phyloP scores from a whole-genome alignment of 2,113 vertebrate species.

The Thunnus thynnus region DNA sequence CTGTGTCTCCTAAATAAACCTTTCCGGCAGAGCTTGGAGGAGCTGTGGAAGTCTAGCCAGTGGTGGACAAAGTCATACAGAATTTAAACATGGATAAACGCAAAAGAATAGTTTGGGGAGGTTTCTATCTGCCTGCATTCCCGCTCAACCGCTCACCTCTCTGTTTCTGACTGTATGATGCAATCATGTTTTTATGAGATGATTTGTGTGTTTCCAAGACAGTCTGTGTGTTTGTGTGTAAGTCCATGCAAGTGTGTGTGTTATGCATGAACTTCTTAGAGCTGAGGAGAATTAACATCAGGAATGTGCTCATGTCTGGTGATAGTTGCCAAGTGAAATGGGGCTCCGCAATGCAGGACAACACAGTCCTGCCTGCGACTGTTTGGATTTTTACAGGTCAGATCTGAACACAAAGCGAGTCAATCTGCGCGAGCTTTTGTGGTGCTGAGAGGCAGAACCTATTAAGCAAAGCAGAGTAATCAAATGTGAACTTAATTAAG shows the following conservation, averaged over 20 bases:
- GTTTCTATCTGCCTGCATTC: neutral
- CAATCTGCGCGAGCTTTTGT: slow-evolving; percentile 23
- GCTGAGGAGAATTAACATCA: slow-evolving; percentile 49
- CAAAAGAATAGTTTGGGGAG: neutral
- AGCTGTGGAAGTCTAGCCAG: neutral
- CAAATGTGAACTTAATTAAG: slow-evolving; percentile 70
- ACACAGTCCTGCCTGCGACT: slow-evolving; percentile 10
- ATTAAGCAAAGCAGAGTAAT: slow-evolving; percentile 56
- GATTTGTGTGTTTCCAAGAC: slow-evolving; percentile 9
- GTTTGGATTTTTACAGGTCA: slow-evolving; percentile 50
- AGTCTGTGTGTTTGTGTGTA: neutral
- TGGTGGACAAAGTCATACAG: slow-evolving; percentile 29
- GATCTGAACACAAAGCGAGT: slow-evolving; percentile 41
- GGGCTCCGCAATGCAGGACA: slow-evolving; percentile 28
- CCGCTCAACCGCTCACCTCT: neutral
- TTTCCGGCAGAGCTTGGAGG: slow-evolving; percentile 33
- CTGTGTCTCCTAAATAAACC: slow-evolving; percentile 60
- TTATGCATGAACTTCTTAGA: slow-evolving; percentile 19
- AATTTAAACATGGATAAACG: neutral
- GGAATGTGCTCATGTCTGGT: slow-evolving; percentile 67
- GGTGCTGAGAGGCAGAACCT: slow-evolving; percentile 26
- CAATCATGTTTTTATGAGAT: neutral
- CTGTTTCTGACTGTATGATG: neutral
- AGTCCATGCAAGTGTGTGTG: slow-evolving; percentile 4
- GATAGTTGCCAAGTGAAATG: slow-evolving; percentile 61